Conservation (phyloP, 2,113 vertebrate species). For the Myotis yumanensis region DNA sequence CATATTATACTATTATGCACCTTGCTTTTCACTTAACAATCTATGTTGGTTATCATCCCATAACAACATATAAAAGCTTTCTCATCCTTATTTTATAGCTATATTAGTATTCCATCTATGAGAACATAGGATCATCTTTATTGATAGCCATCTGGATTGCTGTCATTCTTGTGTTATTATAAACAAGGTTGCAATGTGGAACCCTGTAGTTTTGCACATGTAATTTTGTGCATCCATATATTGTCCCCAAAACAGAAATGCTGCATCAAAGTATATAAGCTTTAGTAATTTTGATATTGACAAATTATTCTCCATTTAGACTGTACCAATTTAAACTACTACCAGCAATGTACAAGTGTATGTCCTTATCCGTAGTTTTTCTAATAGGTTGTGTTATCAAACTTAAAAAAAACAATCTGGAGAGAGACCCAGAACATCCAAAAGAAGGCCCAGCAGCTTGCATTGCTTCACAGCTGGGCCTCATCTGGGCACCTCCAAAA, state of each 20-base stretch:
- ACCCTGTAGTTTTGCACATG: background rate
- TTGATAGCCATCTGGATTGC: background rate
- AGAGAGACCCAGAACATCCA: no score
- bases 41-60: background rate
- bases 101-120: background rate
- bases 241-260: background rate
- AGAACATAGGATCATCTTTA: background rate
- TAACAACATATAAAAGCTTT: background rate
- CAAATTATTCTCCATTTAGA: background rate
- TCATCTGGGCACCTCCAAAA: no score
- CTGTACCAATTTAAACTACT: background rate
- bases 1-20: background rate
- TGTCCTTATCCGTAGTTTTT: background rate
- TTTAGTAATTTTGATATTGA: constrained; percentile 21
- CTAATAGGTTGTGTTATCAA: background rate
- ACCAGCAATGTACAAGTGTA: background rate
- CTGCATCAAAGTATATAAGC: background rate
- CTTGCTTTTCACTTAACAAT: constrained; percentile 48
- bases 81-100: constrained; percentile 31
- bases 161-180: background rate
- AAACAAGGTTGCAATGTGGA: background rate
- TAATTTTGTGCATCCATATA: background rate
- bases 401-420: background rate
- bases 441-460: no score
- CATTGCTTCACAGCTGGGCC: no score